These are phyloP conservation scores for Rhodinocichla rosea DNA, from an alignment of 2,113 vertebrate genomes.

Conservation along the genomic window DNA sequence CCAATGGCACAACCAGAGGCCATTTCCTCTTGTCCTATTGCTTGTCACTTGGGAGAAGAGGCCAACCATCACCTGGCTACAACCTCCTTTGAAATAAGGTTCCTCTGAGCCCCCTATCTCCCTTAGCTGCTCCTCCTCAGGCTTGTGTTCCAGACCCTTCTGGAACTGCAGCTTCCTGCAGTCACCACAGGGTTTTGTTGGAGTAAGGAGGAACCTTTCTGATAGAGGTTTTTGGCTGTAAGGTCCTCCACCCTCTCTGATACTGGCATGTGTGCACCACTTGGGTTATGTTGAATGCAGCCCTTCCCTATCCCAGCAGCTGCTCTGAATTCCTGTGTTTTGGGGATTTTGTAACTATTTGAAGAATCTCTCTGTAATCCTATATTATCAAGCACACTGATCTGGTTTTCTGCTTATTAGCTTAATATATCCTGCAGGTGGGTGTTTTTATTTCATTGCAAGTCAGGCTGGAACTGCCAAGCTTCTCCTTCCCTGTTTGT, in stretches of 20 bases:
- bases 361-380: background rate
- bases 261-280: rapidly evolving
- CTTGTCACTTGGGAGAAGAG: background rate
- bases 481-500: background rate
- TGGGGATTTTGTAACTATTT: background rate
- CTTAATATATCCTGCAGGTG: background rate
- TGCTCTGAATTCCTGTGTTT: background rate
- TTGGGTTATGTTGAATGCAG: background rate
- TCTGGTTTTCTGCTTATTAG: background rate
- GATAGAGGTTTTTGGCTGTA: rapidly evolving
- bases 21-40: background rate
- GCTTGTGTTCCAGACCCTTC: background rate
- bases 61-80: background rate
- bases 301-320: background rate
- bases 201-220: background rate
- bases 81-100: background rate
- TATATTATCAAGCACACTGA: background rate
- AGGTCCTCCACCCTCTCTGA: background rate
- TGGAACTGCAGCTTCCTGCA: background rate
- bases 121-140: background rate
- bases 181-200: background rate
- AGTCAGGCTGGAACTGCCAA: background rate
- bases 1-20: background rate
- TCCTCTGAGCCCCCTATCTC: background rate
- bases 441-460: background rate